Evolutionary conservation across 92 coral and sea anemone genomes (phyloP).

Genomic region (Parazoanthus darwini): DNA sequence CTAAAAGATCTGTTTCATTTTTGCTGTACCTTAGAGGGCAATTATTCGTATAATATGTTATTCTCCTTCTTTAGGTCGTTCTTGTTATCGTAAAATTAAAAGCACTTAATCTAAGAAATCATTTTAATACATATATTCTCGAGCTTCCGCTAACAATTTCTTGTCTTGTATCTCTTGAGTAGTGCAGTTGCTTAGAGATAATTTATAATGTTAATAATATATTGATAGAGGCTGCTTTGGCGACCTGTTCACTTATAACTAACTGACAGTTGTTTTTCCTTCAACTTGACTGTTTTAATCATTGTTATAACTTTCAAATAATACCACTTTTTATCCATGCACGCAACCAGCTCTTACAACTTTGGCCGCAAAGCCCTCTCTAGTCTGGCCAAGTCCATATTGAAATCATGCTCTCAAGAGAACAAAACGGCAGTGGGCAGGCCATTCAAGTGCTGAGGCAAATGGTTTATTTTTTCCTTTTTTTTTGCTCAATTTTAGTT

Average conservation of each 20-base stretch:
- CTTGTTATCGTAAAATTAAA: no score
- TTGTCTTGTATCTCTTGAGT: background rate
- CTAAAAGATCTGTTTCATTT: background rate
- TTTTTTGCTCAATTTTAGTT: background rate
- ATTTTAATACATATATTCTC: background rate
- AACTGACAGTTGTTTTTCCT: slow-evolving; percentile 2
- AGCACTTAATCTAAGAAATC: background rate
- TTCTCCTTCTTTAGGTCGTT: background rate
- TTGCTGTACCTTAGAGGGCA: background rate
- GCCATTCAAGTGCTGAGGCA: slow-evolving; percentile 14
- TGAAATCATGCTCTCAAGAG: background rate
- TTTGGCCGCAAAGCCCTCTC: slow-evolving; percentile 36
- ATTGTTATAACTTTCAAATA: background rate
- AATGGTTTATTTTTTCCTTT: background rate
- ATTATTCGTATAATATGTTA: background rate
- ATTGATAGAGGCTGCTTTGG: background rate
- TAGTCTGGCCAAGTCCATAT: slow-evolving; percentile 45
- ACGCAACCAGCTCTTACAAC: slow-evolving; percentile 12
- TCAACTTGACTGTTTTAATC: background rate
- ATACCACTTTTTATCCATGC: background rate
- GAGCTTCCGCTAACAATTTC: background rate
- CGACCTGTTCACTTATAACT: no score
- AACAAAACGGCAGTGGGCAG: background rate
- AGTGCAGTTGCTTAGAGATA: background rate
- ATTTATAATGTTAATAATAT: background rate